Conservation (phyloP, 2,797 vertebrate species). For the Anguilla megastoma region DNA sequence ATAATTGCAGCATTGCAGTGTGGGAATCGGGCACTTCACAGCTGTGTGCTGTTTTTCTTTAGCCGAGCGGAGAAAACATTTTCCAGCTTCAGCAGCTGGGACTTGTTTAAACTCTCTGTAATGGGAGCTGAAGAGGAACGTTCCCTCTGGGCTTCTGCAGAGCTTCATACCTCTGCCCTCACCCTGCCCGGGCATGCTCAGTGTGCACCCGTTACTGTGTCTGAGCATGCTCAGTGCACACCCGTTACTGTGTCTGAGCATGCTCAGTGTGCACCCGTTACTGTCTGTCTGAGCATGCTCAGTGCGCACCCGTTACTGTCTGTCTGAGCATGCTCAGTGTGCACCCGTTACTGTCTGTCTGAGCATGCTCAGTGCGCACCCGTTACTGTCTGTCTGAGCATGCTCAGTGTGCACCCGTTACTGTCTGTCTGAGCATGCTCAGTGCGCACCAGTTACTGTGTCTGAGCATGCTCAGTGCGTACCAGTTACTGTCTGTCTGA, state of each 20-base stretch:
- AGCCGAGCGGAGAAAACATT: constrained; percentile 70
- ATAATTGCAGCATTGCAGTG: constrained; percentile 79
- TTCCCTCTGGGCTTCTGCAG: constrained; percentile 74
- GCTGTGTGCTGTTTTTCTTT: constrained; percentile 74
- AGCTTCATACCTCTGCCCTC: constrained; percentile 76
- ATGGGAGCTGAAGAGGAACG: constrained; percentile 83
- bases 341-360: constrained; percentile 52
- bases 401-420: constrained; percentile 44
- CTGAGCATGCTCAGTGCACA: constrained; percentile 64
- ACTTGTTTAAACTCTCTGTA: constrained; percentile 84
- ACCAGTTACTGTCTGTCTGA: no score
- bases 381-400: constrained; percentile 64
- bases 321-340: constrained; percentile 69
- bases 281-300: constrained; percentile 70
- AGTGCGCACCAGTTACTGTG: no score
- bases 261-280: background rate
- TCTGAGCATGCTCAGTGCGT: background rate
- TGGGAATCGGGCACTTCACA: constrained; percentile 81
- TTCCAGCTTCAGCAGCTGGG: constrained; percentile 83
- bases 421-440: no score
- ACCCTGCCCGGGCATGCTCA: background rate
- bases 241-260: background rate
- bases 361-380: constrained; percentile 61
- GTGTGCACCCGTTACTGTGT: constrained; percentile 47
- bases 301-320: background rate